Evolutionary conservation across 1,140 invertebrate species (phyloP).

Genomic region (Drosophila murphyi): DNA sequence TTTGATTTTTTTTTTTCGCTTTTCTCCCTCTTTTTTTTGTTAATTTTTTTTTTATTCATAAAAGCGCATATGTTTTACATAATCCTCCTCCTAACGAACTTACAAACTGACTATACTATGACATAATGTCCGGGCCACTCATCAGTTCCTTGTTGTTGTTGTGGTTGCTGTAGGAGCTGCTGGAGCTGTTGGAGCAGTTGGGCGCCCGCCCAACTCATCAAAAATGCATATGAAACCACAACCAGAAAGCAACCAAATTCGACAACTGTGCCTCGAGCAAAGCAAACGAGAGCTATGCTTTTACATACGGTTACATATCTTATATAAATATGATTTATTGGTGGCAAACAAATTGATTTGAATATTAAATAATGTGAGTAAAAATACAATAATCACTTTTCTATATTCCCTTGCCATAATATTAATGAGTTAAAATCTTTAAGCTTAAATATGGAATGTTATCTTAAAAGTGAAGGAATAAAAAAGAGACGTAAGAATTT

Average conservation of each 20-base stretch:
- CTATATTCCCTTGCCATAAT: too few relatives aligned
- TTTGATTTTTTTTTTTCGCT: slow-evolving; percentile 12
- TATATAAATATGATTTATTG: too few relatives aligned
- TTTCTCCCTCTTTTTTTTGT: slow-evolving; percentile 22
- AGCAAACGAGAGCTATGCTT: neutral
- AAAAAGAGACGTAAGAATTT: too few relatives aligned
- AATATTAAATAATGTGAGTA: too few relatives aligned
- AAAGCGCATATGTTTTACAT: slow-evolving; percentile 69
- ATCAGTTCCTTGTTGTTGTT: slow-evolving; percentile 50
- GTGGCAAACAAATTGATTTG: too few relatives aligned
- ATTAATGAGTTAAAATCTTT: too few relatives aligned
- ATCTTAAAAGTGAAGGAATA: too few relatives aligned
- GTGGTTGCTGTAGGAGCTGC: slow-evolving; percentile 2
- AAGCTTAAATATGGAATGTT: too few relatives aligned
- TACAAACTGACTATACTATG: slow-evolving; percentile 38
- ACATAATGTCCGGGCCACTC: slow-evolving; percentile 46
- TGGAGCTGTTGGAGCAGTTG: slow-evolving; percentile 2
- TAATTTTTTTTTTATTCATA: slow-evolving; percentile 70
- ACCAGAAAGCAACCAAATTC: neutral
- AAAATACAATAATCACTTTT: too few relatives aligned
- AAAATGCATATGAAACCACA: slow-evolving; percentile 37
- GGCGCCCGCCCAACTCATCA: slow-evolving; percentile 35
- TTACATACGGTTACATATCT: neutral
- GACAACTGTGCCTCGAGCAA: neutral
- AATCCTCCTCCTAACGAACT: slow-evolving; percentile 56